phyloP scores from a whole-genome alignment of 2,113 vertebrate species.

The Micronycteris hirsuta region DNA sequence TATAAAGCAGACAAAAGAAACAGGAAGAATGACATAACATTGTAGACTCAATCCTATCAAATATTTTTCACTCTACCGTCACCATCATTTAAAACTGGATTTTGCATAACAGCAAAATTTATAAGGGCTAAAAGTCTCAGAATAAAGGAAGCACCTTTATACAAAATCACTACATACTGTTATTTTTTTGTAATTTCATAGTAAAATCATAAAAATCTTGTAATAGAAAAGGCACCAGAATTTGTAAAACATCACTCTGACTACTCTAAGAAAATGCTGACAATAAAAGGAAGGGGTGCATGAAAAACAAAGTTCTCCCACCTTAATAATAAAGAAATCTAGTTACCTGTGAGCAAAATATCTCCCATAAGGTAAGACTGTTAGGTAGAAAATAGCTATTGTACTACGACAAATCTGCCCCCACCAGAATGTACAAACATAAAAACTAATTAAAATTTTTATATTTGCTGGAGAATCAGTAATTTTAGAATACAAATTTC shows the following conservation, averaged over 20 bases:
- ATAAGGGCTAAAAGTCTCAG: neutral
- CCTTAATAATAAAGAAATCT: neutral
- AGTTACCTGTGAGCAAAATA: slow-evolving; percentile 7
- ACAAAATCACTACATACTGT: neutral
- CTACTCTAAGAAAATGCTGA: neutral
- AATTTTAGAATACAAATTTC: neutral
- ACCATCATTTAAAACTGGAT: neutral
- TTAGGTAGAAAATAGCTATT: neutral
- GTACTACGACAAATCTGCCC: neutral
- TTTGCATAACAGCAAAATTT: neutral
- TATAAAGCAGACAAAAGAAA: neutral
- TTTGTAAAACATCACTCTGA: neutral
- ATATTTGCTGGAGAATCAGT: neutral
- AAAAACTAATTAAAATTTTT: slow-evolving; percentile 1
- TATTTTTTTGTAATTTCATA: neutral
- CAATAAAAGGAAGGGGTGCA: neutral
- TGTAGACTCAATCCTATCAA: neutral
- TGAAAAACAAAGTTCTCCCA: neutral
- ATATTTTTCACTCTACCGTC: neutral
- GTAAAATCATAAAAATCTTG: neutral
- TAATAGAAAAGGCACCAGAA: neutral
- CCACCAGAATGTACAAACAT: neutral
- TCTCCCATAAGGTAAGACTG: neutral
- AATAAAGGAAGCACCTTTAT: neutral
- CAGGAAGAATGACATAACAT: neutral